Base-by-base conservation (phyloP, 2,888 invertebrate genomes). In the Leptopilina syphax region DNA sequence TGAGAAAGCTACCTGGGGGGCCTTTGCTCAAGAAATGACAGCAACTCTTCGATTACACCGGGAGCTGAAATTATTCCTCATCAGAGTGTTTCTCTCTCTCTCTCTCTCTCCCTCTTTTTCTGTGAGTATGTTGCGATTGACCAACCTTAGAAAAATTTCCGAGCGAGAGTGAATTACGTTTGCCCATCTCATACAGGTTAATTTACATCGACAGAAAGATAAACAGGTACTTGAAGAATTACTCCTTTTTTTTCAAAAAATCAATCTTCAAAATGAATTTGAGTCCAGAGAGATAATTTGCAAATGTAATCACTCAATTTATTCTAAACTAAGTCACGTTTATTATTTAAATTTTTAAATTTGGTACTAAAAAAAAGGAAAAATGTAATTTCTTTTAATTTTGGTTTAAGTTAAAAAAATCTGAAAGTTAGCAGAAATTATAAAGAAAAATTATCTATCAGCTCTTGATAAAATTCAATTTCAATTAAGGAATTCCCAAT, bases 21-120 rank as follows among this genome's bases (percentile, higher is more conserved):
- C 83, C 84, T 80, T 81, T 81, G 83, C 79, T 66, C 76, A 60
- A 77, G 83, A 79, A 83, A 85, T 80, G 86, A 84, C 84, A 84
- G 83, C 82, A 77, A 66, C 79, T 80, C 83, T 85, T 86, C 87
- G 86, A 88, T 88, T 88, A 87, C 34, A 34, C 87, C 83, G 79
- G 84, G 81, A 86, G 85, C 85, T 84, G 80, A 82, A 84, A 87
- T 86, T 85, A 85, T 86, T 85, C 85, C 82, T 87, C 86, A 85
- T 86, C 85, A 85, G 34, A 34, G 34, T 2, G 34, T 34, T 34
- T 34, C 3, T 34, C 27, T 27, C 34, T 34, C 4, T 34, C 4
- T 34, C 34, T 34, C 34, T 34, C 34, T 34, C 34, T 34, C 34
- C 34, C 3, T 34, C 3, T 34, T 34, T 34, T 34, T 34, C 78